Percentiles rank a stretch among this genome's conserved stretches.
These are phyloP conservation scores for Myocastor coypus DNA, from an alignment of 2,113 vertebrate genomes.

Conservation along the genomic window DNA sequence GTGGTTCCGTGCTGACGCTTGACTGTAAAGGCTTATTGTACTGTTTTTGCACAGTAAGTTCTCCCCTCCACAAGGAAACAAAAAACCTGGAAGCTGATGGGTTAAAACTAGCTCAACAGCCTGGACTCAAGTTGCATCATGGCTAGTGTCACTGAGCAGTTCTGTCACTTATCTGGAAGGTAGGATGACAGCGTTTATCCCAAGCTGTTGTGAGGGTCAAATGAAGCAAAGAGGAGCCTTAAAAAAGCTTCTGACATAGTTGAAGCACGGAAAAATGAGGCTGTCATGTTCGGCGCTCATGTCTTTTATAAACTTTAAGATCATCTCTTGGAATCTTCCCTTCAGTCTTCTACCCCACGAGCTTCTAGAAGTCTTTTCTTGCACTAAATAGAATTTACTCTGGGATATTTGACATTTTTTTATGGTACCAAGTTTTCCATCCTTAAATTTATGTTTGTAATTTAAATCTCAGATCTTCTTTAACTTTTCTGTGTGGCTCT, in stretches of 20 bases:
- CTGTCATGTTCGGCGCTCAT: not conserved
- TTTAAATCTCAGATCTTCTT: not conserved
- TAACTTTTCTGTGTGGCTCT: not conserved
- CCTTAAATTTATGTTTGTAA: constrained; percentile 19
- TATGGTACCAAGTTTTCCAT: not conserved
- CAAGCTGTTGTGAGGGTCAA: constrained; percentile 23
- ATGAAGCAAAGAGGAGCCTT: not conserved
- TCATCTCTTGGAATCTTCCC: not conserved
- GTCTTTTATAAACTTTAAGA: constrained; percentile 5
- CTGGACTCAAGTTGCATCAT: not conserved
- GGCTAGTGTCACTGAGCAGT: not conserved
- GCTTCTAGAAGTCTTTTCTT: not conserved
- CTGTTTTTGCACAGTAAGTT: not conserved
- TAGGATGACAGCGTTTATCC: not conserved
- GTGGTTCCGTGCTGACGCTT: not conserved
- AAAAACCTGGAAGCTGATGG: not conserved
- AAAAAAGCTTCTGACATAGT: not conserved
- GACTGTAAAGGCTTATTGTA: not conserved
- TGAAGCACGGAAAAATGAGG: constrained; percentile 11
- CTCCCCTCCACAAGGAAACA: not conserved
- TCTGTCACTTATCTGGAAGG: not conserved
- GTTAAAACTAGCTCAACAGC: not conserved
- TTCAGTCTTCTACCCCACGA: not conserved
- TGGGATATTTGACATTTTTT: not conserved
- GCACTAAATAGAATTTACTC: not conserved